phyloP scores from a whole-genome alignment of 2,113 vertebrate species.

The Pelodiscus sinensis region DNA sequence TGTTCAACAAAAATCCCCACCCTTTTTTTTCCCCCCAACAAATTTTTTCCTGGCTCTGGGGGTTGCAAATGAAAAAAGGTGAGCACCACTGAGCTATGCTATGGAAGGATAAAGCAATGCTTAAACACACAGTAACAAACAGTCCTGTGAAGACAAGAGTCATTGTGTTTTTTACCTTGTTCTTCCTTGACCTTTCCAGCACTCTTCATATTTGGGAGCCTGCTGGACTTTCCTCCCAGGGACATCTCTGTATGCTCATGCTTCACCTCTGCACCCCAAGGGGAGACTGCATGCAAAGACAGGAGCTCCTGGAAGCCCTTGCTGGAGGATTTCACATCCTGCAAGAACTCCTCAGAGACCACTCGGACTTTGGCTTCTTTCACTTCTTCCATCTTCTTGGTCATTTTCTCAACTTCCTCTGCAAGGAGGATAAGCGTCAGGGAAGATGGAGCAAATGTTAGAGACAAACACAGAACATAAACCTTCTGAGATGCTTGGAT shows the following conservation, averaged over 20 bases:
- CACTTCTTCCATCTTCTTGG: conserved; percentile 96
- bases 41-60: no score
- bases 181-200: conserved; percentile 88
- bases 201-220: conserved; percentile 83
- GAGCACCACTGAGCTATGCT: neutral
- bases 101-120: neutral
- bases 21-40: no score
- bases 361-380: conserved; percentile 89
- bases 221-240: conserved; percentile 81
- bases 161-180: conserved; percentile 81
- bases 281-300: conserved; percentile 86
- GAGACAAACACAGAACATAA: neutral
- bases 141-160: neutral
- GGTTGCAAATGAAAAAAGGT: no score
- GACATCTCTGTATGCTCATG: conserved; percentile 74
- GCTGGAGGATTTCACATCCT: conserved; percentile 83
- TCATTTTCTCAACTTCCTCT: conserved; percentile 98
- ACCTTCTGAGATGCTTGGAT: neutral
- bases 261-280: conserved; percentile 94
- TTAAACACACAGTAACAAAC: neutral
- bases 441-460: neutral
- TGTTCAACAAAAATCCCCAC: no score
- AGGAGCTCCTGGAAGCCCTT: conserved; percentile 90
- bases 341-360: conserved; percentile 90
- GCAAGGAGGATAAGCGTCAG: neutral